These are phyloP conservation scores for Macrosiphum euphorbiae DNA, from an alignment of 2,888 invertebrate genomes.

Conservation along the genomic window DNA sequence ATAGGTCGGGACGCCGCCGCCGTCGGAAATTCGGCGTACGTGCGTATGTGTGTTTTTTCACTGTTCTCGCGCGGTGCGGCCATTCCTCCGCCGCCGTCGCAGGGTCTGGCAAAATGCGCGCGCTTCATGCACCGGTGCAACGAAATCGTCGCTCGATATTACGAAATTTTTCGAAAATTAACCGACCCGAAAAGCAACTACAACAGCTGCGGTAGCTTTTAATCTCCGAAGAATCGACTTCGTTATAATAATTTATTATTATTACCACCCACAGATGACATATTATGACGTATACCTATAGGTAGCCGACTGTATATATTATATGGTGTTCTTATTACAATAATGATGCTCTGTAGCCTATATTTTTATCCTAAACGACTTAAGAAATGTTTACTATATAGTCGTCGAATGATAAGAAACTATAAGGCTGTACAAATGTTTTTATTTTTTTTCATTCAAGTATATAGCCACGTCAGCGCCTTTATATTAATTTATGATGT, in stretches of 20 bases:
- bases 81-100: background rate
- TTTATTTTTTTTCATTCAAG: background rate
- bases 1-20: slow-evolving; percentile 54
- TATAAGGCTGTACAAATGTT: background rate
- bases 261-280: background rate
- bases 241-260: no score
- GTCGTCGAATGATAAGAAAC: background rate
- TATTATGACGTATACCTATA: background rate
- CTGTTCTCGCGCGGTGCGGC: background rate
- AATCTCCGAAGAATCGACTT: background rate
- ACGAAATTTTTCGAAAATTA: background rate
- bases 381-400: background rate
- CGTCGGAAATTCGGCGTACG: slow-evolving; percentile 43
- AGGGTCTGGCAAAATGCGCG: background rate
- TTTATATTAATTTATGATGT: no score
- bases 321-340: background rate
- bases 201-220: background rate
- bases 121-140: background rate
- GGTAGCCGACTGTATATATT: background rate
- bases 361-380: background rate
- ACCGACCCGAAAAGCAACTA: background rate
- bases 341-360: background rate
- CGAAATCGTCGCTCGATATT: background rate
- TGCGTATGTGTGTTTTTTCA: slow-evolving; percentile 10
- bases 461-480: background rate